Percentiles rank a stretch among this genome's conserved stretches.
These are phyloP conservation scores for Salarias fasciatus DNA, from an alignment of 2,797 vertebrate species.

Conservation along the genomic window DNA sequence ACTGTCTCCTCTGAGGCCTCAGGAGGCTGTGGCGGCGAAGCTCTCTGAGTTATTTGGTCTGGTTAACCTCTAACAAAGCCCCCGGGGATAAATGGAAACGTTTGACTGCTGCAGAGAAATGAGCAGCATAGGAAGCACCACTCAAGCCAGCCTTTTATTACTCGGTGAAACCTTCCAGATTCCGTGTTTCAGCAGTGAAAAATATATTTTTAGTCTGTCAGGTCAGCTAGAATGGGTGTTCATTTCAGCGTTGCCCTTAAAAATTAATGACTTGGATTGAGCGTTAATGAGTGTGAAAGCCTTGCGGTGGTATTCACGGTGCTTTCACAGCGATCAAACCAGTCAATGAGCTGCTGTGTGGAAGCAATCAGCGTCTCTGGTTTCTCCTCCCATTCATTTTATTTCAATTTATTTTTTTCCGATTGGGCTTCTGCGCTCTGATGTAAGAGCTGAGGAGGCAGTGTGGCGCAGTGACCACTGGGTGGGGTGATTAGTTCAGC, in stretches of 20 bases:
- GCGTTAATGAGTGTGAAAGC: no score
- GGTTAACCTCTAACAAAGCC: slow-evolving; percentile 36
- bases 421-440: no score
- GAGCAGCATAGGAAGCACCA: slow-evolving; percentile 6
- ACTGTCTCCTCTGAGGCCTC: slow-evolving; percentile 22
- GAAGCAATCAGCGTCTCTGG: no score
- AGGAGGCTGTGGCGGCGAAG: slow-evolving; percentile 19
- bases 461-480: slow-evolving; percentile 48
- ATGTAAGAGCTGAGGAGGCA: slow-evolving; percentile 15
- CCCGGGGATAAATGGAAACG: slow-evolving; percentile 5
- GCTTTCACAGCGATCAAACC: no score
- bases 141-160: slow-evolving; percentile 3
- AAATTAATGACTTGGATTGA: no score
- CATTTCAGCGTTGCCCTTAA: no score
- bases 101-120: slow-evolving; percentile 29
- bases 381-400: no score
- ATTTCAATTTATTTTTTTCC: not conserved
- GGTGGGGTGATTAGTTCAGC: slow-evolving; percentile 56
- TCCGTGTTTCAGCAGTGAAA: no score
- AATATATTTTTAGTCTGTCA: not conserved
- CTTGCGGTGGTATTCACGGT: no score
- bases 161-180: not conserved
- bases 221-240: no score
- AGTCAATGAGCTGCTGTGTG: no score
- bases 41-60: slow-evolving; percentile 36